These are phyloP conservation scores for Mechanitis mazaeus DNA, from an alignment of 2,888 invertebrate species.

Conservation along the genomic window DNA sequence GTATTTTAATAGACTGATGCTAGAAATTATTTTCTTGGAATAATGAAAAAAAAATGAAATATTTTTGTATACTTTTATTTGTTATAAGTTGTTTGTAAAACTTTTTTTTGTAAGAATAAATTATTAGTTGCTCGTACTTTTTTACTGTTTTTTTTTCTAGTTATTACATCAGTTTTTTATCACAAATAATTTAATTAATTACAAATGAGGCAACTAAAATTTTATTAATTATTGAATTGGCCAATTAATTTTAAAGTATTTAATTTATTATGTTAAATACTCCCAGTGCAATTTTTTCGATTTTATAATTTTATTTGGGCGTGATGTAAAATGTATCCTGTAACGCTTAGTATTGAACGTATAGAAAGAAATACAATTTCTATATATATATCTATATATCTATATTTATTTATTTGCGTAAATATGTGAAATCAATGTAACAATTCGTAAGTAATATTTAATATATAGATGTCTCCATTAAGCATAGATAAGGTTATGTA, in stretches of 20 bases:
- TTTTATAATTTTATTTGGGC: conserved; percentile 19
- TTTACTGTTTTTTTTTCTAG: not conserved
- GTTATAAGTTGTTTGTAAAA: conserved; percentile 13
- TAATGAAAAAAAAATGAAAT: conserved; percentile 14
- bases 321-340: conserved; percentile 26
- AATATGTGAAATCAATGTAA: conserved; percentile 53
- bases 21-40: conserved; percentile 23
- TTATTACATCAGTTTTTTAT: too few relatives aligned
- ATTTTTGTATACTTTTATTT: conserved; percentile 22
- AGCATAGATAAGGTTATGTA: conserved; percentile 65
- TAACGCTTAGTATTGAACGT: conserved; percentile 25
- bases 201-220: too few relatives aligned
- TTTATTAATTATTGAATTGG: not conserved
- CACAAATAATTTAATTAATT: too few relatives aligned
- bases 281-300: conserved; percentile 26
- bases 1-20: conserved; percentile 52
- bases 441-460: conserved; percentile 70
- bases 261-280: not conserved
- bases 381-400: conserved; percentile 41
- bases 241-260: not conserved
- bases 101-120: conserved; percentile 3
- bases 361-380: conserved; percentile 32
- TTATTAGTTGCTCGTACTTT: conserved; percentile 10
- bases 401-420: conserved; percentile 14
- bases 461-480: conserved; percentile 72